Percentiles rank a stretch among this genome's conserved stretches.
Evolutionary conservation across 2,797 vertebrate genomes (phyloP).

Genomic region (Distichodus sexfasciatus): DNA sequence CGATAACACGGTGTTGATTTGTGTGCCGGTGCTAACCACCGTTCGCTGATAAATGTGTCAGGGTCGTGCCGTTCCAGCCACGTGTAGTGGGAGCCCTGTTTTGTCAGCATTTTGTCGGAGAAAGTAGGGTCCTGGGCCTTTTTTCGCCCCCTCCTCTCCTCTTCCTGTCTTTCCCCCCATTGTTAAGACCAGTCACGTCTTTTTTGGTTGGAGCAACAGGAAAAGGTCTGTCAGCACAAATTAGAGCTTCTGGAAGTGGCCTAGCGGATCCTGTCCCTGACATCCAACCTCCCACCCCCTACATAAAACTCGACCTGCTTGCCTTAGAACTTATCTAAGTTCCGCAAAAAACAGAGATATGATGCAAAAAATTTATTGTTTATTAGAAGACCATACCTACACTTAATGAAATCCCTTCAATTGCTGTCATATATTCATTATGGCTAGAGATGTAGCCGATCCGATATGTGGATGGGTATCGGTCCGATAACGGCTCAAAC

Average conservation of each 20-base stretch:
- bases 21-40: conserved; percentile 49
- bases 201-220: conserved; percentile 57
- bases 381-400: no score
- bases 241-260: conserved; percentile 48
- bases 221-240: conserved; percentile 72
- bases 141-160: conserved; percentile 42
- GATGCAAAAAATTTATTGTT: no score
- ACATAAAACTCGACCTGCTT: no score
- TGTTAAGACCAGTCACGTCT: conserved; percentile 49
- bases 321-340: background rate
- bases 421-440: no score
- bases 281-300: conserved; percentile 29
- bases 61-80: conserved; percentile 38
- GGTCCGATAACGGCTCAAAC: no score
- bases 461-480: no score
- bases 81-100: background rate
- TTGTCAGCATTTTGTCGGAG: conserved; percentile 65
- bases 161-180: conserved; percentile 50
- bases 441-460: no score
- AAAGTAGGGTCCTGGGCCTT: background rate
- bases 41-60: conserved; percentile 38
- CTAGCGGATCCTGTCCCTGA: conserved; percentile 47
- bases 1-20: conserved; percentile 46
- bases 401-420: no score
- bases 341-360: conserved; percentile 2